Percentiles rank a stretch among this genome's conserved stretches.
These are phyloP conservation scores for Muscidifurax raptorellus DNA, from an alignment of 1,140 invertebrate species.

Conservation along the genomic window DNA sequence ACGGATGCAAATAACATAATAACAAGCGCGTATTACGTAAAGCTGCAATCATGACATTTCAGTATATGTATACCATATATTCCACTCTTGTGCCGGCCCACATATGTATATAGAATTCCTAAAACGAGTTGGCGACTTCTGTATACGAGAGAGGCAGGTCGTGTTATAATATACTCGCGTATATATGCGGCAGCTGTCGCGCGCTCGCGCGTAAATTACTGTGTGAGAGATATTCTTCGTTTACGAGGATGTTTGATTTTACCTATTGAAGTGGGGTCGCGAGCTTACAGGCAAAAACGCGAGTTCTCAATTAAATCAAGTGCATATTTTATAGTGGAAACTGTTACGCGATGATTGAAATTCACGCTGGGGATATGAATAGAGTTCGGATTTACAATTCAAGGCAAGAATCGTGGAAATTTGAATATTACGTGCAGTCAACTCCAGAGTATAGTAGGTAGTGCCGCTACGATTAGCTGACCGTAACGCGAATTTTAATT, in stretches of 20 bases:
- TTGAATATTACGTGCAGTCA: too few species aligned
- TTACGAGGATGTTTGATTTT: neutral
- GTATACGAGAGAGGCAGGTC: neutral
- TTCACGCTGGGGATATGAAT: too few species aligned
- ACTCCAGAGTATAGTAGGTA: too few species aligned
- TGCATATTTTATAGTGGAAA: too few species aligned
- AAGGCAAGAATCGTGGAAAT: too few species aligned
- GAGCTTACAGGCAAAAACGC: too few species aligned
- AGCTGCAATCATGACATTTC: constrained; percentile 35
- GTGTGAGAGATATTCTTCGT: neutral
- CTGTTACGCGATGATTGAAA: too few species aligned
- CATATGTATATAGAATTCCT: neutral
- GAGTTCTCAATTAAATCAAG: too few species aligned
- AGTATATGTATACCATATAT: neutral
- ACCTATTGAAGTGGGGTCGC: neutral
- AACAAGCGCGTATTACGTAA: constrained; percentile 39
- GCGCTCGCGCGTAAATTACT: neutral
- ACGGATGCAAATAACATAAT: constrained; percentile 37
- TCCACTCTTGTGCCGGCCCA: neutral
- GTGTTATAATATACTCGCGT: neutral
- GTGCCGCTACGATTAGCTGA: too few species aligned
- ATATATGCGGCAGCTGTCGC: neutral
- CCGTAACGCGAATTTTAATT: too few species aligned
- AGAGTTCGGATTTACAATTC: too few species aligned
- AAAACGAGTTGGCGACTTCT: neutral